These are phyloP conservation scores for Cyaniris semiargus DNA, from an alignment of 2,888 invertebrate genomes.

Conservation along the genomic window DNA sequence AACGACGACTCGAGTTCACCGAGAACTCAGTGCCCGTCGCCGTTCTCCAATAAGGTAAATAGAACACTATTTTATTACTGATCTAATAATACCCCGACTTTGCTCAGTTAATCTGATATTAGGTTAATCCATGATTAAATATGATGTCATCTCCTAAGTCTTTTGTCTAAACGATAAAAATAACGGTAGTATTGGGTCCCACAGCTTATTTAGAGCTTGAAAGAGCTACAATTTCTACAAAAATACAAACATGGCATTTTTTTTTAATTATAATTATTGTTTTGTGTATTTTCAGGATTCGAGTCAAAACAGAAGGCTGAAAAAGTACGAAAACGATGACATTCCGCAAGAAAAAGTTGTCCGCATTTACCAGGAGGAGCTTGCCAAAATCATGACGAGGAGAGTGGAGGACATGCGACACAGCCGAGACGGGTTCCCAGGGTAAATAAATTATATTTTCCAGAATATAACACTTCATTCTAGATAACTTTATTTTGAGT, in stretches of 20 bases:
- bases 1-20: constrained; percentile 91
- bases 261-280: too few relatives aligned
- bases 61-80: too few relatives aligned
- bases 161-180: too few relatives aligned
- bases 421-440: constrained; percentile 88
- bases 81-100: too few relatives aligned
- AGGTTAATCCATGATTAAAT: too few relatives aligned
- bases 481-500: constrained; percentile 79
- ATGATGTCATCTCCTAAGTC: too few relatives aligned
- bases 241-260: too few relatives aligned
- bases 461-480: constrained; percentile 52
- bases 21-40: constrained; percentile 89
- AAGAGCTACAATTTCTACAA: too few relatives aligned
- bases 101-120: too few relatives aligned
- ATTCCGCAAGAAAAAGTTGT: constrained; percentile 98
- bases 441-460: constrained; percentile 76
- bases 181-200: too few relatives aligned
- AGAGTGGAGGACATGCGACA: constrained; percentile 87
- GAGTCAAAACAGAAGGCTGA: constrained; percentile 86
- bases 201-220: too few relatives aligned
- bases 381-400: constrained; percentile 94
- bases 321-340: constrained; percentile 95
- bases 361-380: constrained; percentile 96
- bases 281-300: constrained; percentile 80
- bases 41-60: constrained; percentile 86